phyloP scores from a whole-genome alignment of 2,888 invertebrate genomes.

The Cheilosia vulpina region DNA sequence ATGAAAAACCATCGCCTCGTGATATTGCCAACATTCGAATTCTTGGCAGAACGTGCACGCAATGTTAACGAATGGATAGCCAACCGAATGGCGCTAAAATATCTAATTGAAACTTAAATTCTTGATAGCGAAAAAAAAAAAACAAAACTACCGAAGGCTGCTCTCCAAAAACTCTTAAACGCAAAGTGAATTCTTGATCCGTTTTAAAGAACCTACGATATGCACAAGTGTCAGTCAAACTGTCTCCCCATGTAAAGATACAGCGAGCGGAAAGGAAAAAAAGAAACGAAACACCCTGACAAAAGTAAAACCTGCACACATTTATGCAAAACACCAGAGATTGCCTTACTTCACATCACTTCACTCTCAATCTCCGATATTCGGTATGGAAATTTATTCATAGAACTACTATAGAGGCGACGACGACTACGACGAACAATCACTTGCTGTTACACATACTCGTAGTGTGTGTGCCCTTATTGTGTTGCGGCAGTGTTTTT shows the following conservation, averaged over 20 bases:
- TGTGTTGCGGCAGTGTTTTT: slow-evolving; percentile 47
- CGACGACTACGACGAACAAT: slow-evolving; percentile 61
- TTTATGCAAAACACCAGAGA: slow-evolving; percentile 73
- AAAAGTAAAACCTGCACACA: slow-evolving; percentile 66
- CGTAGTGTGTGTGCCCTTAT: slow-evolving; percentile 57
- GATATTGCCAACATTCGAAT: not conserved
- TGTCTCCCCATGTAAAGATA: slow-evolving; percentile 54
- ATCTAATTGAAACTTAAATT: not conserved
- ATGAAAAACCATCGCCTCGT: not conserved
- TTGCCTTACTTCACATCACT: slow-evolving; percentile 71
- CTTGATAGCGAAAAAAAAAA: not conserved
- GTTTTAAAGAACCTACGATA: slow-evolving; percentile 73
- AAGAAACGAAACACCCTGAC: slow-evolving; percentile 13
- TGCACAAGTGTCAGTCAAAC: slow-evolving; percentile 75
- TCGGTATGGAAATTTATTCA: slow-evolving; percentile 83
- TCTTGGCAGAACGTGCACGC: too few species aligned
- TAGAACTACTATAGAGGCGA: slow-evolving; percentile 80
- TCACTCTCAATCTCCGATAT: slow-evolving; percentile 74
- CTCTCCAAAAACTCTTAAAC: slow-evolving; percentile 1
- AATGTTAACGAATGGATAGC: too few species aligned
- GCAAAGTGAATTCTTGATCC: slow-evolving; percentile 71
- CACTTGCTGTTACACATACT: slow-evolving; percentile 64
- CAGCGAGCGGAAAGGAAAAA: slow-evolving; percentile 25
- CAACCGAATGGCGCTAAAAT: slow-evolving; percentile 5
- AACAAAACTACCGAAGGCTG: not conserved